Evolutionary conservation across 1,140 invertebrate species (phyloP), one percentile per base, ranked within the genome.

Genomic region (Antheraea mylitta): DNA sequence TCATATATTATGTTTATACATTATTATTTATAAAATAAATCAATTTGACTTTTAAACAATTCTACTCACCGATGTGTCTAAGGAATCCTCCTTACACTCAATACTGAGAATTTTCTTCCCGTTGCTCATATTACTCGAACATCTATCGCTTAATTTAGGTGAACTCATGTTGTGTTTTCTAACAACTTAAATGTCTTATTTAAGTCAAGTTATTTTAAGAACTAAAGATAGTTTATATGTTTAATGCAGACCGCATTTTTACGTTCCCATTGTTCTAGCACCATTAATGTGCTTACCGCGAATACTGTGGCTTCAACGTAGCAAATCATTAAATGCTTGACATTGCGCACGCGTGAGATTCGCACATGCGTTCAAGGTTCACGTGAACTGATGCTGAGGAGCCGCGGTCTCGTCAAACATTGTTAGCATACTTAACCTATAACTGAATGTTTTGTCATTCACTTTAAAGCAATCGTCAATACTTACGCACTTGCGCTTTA

Each of bases 21-120:
- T n/a, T 61, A 36, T 61, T 13, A 18, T 18, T 18, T 30, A 36
- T 36, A 30, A 30, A 53, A 53, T 53, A 2, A 53, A n/a, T 16
- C 6, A 0, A 16, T 53, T 6, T 2, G 16, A 10, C 7, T 42
- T 53, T 13, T 16, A 16, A n/a, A 53, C 13, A 6, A 6, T 53
- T 53, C 16, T 53, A 91, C 85, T 87, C 70, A 91, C 89, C 18
- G 87, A 91, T 64, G 87, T 91, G 42, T 91, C 89, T 13, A 91
- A 72, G 11, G 86, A 90, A 38, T 91, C 87, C 63, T 91, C 89
- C 60, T 89, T 90, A 0, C 77, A 83, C 13, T 91, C 89, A 60
- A 77, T 80, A 72, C 71, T 86, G 1, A 91, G 76, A 18, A 81
- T 80, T 74, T 89, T 88, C 68, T 87, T 87, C 18, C 85, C 81